Base-by-base conservation (phyloP, 2,113 vertebrate species). In the Neodontobutis hainanensis region DNA sequence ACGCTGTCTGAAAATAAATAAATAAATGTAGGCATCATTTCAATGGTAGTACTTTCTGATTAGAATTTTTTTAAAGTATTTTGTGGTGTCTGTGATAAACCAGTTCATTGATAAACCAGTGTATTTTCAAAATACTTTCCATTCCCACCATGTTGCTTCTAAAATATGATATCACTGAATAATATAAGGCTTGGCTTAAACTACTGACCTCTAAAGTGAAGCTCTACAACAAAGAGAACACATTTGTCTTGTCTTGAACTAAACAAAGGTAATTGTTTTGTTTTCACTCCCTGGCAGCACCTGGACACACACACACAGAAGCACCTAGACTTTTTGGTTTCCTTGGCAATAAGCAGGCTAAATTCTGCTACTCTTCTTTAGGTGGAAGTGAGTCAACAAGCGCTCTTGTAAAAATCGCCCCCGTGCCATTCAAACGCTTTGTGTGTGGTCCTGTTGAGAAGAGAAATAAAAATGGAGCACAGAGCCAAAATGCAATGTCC, bases 351-450 rank as follows among this genome's bases (percentile, higher is more conserved):
- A 85, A 83, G 83, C 80, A 77, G 79, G 80, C 75, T 83, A 87
- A 87, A 89, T 82, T 70, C 78, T 88, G 84, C 80, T 83, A 55
- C 67, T 82, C 78, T 87, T 84, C 74, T 84, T 82, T 74, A 87
- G 81, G 83, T 88, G 85, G 85, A 88, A 88, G 75, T 88, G 89
- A 90, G 87, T 89, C 87, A 90, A 82, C 83, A 70, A 55, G 73
- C 36, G 67, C 85, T 78, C 68, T 83, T 88, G 82, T 85, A 83
- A 82, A 76, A 77, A 78, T 85, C 84, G 82, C 86, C 87, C 76
- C 85, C 87, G 47, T 82, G 78, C 68, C 74, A 73, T 70, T 70
- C 70, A 69, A 70, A 46, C 65, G 78, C 81, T 81, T 75, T 84
- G 60, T 52, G 42, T 65, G 67, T 75, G 75, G 68, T 84, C 11